phyloP scores from a whole-genome alignment of 92 coral and sea anemone genomes.

The Diadumene lineata region DNA sequence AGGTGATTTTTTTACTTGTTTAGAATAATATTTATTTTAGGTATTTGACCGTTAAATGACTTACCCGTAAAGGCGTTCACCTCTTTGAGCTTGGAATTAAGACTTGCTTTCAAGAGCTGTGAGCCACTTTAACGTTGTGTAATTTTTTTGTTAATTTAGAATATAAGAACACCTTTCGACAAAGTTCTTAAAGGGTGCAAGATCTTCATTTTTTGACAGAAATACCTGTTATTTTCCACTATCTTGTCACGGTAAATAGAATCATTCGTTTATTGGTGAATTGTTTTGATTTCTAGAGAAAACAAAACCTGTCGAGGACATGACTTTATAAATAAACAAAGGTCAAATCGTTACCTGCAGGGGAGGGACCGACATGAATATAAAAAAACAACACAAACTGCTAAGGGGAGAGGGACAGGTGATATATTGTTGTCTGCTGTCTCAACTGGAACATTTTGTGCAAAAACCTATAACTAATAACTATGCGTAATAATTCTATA shows the following conservation, averaged over 20 bases:
- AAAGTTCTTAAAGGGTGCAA: background rate
- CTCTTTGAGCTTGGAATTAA: too few species aligned
- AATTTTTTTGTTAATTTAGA: too few species aligned
- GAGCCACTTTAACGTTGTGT: too few species aligned
- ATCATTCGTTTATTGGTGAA: background rate
- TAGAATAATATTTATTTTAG: background rate
- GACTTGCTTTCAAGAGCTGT: too few species aligned
- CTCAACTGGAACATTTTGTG: too few species aligned
- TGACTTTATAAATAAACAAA: background rate
- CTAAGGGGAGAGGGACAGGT: too few species aligned
- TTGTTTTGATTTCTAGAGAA: background rate
- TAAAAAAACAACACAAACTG: too few species aligned
- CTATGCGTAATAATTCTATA: too few species aligned
- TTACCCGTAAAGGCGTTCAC: background rate
- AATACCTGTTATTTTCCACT: background rate
- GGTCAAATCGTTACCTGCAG: background rate
- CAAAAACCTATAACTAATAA: too few species aligned
- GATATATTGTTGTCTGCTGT: too few species aligned
- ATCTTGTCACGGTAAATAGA: background rate
- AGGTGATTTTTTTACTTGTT: background rate
- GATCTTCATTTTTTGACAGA: background rate
- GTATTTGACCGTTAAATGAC: background rate
- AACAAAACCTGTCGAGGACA: background rate
- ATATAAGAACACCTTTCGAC: too few species aligned
- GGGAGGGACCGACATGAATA: too few species aligned